phyloP scores from a whole-genome alignment of 2,888 invertebrate genomes.

The Tachina grossa region DNA sequence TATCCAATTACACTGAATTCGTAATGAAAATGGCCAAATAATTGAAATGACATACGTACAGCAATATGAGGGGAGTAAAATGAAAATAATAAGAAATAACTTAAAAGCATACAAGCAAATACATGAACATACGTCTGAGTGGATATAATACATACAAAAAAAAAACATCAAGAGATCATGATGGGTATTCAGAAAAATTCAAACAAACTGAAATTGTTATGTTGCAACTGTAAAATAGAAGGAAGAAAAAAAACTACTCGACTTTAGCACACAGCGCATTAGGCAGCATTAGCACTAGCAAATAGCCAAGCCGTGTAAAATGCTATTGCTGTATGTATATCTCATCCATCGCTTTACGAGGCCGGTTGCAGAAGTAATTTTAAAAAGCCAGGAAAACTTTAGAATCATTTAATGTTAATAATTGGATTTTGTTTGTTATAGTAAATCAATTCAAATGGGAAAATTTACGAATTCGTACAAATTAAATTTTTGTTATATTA shows the following conservation, averaged over 20 bases:
- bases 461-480: too few species aligned
- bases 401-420: too few species aligned
- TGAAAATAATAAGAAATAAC: constrained; percentile 41
- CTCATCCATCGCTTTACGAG: background rate
- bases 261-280: constrained; percentile 72
- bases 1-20: constrained; percentile 66
- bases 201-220: constrained; percentile 43
- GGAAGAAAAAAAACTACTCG: constrained; percentile 67
- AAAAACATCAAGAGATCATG: constrained; percentile 47
- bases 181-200: constrained; percentile 44
- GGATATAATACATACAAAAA: background rate
- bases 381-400: background rate
- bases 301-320: constrained; percentile 50
- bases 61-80: constrained; percentile 6
- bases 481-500: too few species aligned
- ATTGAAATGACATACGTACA: constrained; percentile 66
- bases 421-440: too few species aligned
- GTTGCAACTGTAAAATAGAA: constrained; percentile 32
- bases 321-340: constrained; percentile 5
- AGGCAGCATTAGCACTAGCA: constrained; percentile 40
- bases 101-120: constrained; percentile 38
- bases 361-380: background rate
- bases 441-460: too few species aligned
- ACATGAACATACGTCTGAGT: constrained; percentile 12
- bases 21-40: constrained; percentile 67